Evolutionary conservation across 1,140 invertebrate genomes (phyloP).

Genomic region (Theocolax elegans): DNA sequence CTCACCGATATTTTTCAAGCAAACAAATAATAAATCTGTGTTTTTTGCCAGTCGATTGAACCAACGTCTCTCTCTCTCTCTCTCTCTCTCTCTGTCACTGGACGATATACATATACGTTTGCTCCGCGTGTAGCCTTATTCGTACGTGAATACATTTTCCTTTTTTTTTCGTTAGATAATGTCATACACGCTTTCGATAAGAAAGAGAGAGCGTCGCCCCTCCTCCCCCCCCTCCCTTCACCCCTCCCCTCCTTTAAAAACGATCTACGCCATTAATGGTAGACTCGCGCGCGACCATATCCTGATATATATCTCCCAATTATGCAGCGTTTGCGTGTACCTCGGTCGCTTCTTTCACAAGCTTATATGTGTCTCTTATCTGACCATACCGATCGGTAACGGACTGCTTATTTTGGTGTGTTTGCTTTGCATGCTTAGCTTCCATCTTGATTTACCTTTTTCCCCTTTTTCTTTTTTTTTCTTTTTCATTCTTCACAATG

Average conservation of each 20-base stretch:
- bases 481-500: neutral
- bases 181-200: too few species aligned
- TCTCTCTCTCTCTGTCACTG: neutral
- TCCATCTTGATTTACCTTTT: neutral
- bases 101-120: too few species aligned
- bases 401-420: constrained; percentile 13
- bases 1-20: too few species aligned
- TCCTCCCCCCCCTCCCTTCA: too few species aligned
- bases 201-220: too few species aligned
- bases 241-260: too few species aligned
- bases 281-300: constrained; percentile 2
- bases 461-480: neutral
- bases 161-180: too few species aligned
- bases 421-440: neutral
- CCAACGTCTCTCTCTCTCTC: neutral
- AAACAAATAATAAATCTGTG: too few species aligned
- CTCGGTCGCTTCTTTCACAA: constrained; percentile 10
- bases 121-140: too few species aligned
- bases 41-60: too few species aligned
- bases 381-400: neutral
- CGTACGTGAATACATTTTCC: too few species aligned
- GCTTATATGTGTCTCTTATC: neutral
- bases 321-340: constrained; percentile 11
- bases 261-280: constrained; percentile 22
- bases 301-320: constrained; percentile 33